Evolutionary conservation across 2,113 vertebrate species (phyloP), one percentile per base, ranked within the genome.

Genomic region (Hipposideros armiger): DNA sequence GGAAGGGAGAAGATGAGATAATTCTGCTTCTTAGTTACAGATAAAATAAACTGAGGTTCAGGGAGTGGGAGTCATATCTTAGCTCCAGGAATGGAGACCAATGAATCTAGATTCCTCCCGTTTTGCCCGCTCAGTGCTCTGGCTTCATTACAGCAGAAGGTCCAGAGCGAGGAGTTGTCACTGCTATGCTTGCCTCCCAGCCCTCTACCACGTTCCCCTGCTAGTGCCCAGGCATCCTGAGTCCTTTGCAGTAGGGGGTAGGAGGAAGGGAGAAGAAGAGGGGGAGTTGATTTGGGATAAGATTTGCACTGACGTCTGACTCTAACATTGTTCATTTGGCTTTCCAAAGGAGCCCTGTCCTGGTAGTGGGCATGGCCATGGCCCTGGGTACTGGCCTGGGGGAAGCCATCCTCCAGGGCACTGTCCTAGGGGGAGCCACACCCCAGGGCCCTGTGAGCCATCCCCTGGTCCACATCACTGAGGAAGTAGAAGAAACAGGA

Each of bases 261-360:
- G 16, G 15, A 4, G 22, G 28, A 40, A 81, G 13, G 50, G 14
- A 15, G 17, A 42, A 4, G 58, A 3, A 73, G 40, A n/a, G 16
- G 22, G 58, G 11, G n/a, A 66, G 58, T 4, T 66, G 32, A 67
- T 28, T 32, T 62, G 11, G n/a, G 54, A 19, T 80, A 66, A 93
- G 36, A 62, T 2, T 36, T n/a, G 15, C 69, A 78, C 2, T 73
- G 50, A 58, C 16, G 11, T 81, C 62, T 88, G 17, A 52, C 52
- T 91, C 67, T 96, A 32, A 95, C 32, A 72, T 32, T 81, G 76
- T 13, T 87, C 87, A 52, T 90, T 83, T 94, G 72, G 13, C 60
- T 94, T 97, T 95, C 67, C 60, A 94, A 42, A 94, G 93, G 91
- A 66, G 4, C 80, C 80, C 45, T 30, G 72, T 45, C 73, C 80